Base-by-base conservation (phyloP, 2,797 vertebrate species). In the Sebastes taczanowskii region DNA sequence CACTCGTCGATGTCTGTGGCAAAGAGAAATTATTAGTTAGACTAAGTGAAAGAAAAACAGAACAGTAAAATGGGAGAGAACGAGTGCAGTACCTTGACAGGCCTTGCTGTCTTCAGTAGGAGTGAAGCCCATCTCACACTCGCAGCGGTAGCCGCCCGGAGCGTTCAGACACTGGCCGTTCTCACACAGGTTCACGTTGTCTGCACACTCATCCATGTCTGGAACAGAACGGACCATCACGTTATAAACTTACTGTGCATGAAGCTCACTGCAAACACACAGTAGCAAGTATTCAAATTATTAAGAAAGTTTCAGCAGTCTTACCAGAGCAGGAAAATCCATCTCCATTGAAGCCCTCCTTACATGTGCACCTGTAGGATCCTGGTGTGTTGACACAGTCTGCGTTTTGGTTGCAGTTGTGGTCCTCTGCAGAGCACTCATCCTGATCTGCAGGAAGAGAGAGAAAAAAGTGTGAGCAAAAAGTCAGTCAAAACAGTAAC, bases 81-180 rank as follows among this genome's bases (percentile, higher is more conserved):
- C 0, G 16, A 49, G 27, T 3, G 29, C 64, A 84, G 89, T 82
- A 99, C 98, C 98, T 94, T 96, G 96, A 86, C 98, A 99, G 72
- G 97, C 97, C 60, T 91, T 97, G 94, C 96, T 98, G 96, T 99
- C 97, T 58, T 98, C 96, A 0, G 96, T 97, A 3, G 97, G 97
- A n/a, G 96, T 96, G 94, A 99, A 99, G 87, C 98, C 97, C 97
- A 98, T 97, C 91, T 99, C 97, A 0, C 98, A 99, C 91, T 99
- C 96, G 16, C 98, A 99, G 92, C 96, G 97, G 88, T 98, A 99
- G 29, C 97, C 97, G 0, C 98, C 97, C 0, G 97, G 98, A 0
- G 96, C 96, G 0, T 99, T 99, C 71, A 99, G 95, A 90, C 98
- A 99, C 88, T 98, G 98, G 14, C 98, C 98, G 0, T 98, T 98